phyloP scores from a whole-genome alignment of 30 jellyfish, hydroid and myxozoan species.

The Chrysaora quinquecirrha region DNA sequence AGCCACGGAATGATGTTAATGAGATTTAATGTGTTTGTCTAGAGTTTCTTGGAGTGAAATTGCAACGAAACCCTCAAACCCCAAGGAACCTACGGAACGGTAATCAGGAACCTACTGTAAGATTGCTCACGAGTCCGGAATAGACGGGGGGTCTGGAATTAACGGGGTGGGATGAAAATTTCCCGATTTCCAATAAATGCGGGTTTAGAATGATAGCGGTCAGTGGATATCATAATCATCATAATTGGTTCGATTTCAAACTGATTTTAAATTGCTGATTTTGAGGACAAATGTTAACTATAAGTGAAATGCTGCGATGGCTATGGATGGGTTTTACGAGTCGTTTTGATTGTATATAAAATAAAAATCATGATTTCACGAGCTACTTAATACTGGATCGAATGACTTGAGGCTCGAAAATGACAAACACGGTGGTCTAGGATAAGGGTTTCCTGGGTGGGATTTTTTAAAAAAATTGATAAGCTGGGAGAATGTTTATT shows the following conservation, averaged over 20 bases:
- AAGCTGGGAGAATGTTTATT: not conserved
- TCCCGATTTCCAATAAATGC: not conserved
- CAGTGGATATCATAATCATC: not conserved
- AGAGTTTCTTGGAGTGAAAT: no score
- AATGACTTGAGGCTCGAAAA: not conserved
- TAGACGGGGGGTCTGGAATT: not conserved
- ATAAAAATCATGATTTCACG: not conserved
- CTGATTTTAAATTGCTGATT: not conserved
- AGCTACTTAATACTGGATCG: not conserved
- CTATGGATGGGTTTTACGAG: not conserved
- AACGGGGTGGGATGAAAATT: not conserved
- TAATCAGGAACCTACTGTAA: no score
- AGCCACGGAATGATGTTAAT: no score
- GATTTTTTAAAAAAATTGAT: no score
- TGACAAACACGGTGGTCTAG: not conserved
- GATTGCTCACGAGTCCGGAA: not conserved
- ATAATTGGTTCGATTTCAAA: not conserved
- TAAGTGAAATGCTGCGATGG: no score
- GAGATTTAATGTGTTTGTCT: no score
- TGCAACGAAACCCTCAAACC: no score
- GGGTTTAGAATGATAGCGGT: not conserved
- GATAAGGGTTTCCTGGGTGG: not conserved
- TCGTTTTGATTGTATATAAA: not conserved
- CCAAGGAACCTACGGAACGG: no score
- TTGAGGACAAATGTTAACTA: not conserved